phyloP scores from a whole-genome alignment of 2,888 invertebrate genomes.

The Chymomyza amoena region DNA sequence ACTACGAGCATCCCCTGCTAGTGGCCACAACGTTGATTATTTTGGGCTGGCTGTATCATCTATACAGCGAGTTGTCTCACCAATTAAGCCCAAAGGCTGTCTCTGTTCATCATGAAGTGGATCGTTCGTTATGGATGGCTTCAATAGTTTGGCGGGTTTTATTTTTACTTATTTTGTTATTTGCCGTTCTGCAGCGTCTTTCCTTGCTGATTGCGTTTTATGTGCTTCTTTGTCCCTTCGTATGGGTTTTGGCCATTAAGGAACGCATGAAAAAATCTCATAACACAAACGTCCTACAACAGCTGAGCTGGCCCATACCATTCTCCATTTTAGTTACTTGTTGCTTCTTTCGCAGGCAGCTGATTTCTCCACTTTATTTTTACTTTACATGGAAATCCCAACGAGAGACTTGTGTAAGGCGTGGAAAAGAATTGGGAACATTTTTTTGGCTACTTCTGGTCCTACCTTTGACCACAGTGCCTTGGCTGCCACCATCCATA shows the following conservation, averaged over 20 bases:
- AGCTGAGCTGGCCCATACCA: constrained; percentile 52
- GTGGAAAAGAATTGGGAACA: constrained; percentile 55
- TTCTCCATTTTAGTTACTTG: constrained; percentile 42
- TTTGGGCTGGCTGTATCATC: constrained; percentile 84
- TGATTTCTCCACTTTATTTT: constrained; percentile 61
- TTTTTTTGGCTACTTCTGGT: constrained; percentile 79
- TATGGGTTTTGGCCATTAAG: constrained; percentile 52
- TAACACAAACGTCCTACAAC: not conserved
- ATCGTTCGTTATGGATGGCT: no score
- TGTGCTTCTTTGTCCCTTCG: constrained; percentile 81
- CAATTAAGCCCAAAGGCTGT: not conserved
- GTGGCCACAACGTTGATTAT: constrained; percentile 83
- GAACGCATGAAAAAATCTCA: not conserved
- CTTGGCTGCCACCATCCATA: constrained; percentile 83
- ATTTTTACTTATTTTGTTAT: not conserved
- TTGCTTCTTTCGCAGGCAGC: constrained; percentile 61
- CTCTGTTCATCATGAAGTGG: no score
- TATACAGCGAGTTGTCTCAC: constrained; percentile 68
- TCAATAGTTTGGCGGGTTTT: not conserved
- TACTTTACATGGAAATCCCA: constrained; percentile 54
- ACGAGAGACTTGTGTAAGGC: constrained; percentile 22
- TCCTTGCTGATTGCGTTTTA: constrained; percentile 83
- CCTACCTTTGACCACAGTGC: constrained; percentile 84
- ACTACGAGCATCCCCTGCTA: constrained; percentile 86
- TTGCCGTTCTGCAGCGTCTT: constrained; percentile 79